phyloP scores from a whole-genome alignment of 1,140 invertebrate genomes.

The Araneus ventricosus region DNA sequence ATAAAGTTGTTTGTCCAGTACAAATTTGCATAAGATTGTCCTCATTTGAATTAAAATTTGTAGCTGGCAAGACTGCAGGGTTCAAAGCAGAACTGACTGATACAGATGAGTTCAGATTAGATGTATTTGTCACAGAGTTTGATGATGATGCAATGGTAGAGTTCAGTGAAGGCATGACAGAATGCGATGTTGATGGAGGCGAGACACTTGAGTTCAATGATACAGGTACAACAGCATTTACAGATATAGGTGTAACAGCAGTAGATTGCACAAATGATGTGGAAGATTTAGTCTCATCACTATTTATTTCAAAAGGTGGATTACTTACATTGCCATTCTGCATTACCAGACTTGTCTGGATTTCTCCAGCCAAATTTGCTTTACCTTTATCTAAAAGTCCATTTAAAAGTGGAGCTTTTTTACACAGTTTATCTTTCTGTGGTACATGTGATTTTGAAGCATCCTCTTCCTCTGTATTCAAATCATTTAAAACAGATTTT shows the following conservation, averaged over 20 bases:
- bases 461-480: slow-evolving; percentile 38
- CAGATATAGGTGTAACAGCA: slow-evolving; percentile 15
- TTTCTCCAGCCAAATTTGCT: slow-evolving; percentile 56
- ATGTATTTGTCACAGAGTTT: slow-evolving; percentile 15
- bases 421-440: slow-evolving; percentile 70
- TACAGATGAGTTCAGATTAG: slow-evolving; percentile 31
- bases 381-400: slow-evolving; percentile 77
- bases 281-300: slow-evolving; percentile 63
- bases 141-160: slow-evolving; percentile 37
- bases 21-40: slow-evolving; percentile 70
- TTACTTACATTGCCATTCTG: slow-evolving; percentile 63
- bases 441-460: slow-evolving; percentile 29
- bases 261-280: slow-evolving; percentile 58
- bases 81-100: slow-evolving; percentile 17
- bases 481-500: slow-evolving; percentile 73
- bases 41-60: slow-evolving; percentile 61
- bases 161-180: slow-evolving; percentile 9
- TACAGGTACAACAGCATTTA: slow-evolving; percentile 48
- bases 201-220: slow-evolving; percentile 19
- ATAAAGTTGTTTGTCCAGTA: slow-evolving; percentile 55
- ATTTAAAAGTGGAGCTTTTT: slow-evolving; percentile 77
- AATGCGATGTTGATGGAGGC: background rate
- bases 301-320: slow-evolving; percentile 17
- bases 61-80: slow-evolving; percentile 65
- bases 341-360: slow-evolving; percentile 1